Base-by-base conservation (phyloP, 2,797 vertebrate species). In the Pelodytes ibericus region DNA sequence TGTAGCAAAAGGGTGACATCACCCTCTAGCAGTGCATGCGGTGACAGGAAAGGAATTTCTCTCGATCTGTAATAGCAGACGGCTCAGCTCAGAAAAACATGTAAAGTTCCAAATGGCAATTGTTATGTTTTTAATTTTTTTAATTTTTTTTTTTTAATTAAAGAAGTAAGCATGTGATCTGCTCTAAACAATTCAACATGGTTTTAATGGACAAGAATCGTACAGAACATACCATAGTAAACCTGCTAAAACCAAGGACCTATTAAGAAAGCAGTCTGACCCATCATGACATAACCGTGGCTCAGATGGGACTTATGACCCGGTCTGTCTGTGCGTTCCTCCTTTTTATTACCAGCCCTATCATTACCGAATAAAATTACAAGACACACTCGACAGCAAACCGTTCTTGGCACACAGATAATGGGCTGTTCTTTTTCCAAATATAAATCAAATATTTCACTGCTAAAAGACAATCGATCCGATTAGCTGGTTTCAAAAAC, bases 121-220 rank as follows among this genome's bases (percentile, higher is more conserved):
- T 73, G 71, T 79, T 73, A 79, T 79, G 77, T 79, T 79, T 79
- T 79, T 79, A n/a, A n/a, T n/a, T n/a, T n/a, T n/a, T n/a, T n/a
- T n/a, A n/a, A n/a, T n/a, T n/a, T n/a, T n/a, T n/a, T n/a, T n/a
- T n/a, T n/a, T n/a, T n/a, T n/a, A 79, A 79, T 79, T 79, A 79
- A 61, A 56, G 64, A 64, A 74, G 77, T 73, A 73, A 79, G 77
- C 77, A 74, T 79, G 77, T 68, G 72, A 79, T 79, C 64, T 53
- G 44, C 56, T 73, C 71, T 79, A 74, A 79, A 79, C 77, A 73
- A 73, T 79, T 53, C 77, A 79, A 58, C 61, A 69, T 79, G 71
- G n/a, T 71, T 79, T 69, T 63, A 79, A 79, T 63, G 36, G 58
- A 73, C 63, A 72, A 47, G 60, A 51, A 68, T 53, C 69, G 77